A percentile compares a stretch with the other conserved stretches of the same genome.
phyloP scores from a whole-genome alignment of 2,797 vertebrate genomes.

The Crax fasciolata region DNA sequence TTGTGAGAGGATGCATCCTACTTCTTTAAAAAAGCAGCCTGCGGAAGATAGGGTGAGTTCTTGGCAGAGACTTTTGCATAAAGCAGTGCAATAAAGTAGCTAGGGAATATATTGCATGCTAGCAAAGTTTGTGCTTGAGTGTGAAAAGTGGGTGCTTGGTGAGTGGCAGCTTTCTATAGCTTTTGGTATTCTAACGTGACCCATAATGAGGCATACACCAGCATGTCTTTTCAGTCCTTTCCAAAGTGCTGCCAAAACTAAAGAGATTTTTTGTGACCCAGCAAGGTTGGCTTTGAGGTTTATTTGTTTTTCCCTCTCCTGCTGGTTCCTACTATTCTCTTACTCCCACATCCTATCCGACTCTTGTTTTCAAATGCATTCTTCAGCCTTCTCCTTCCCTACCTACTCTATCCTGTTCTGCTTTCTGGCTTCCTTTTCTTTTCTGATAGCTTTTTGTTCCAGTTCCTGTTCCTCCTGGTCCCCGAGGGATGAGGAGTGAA shows the following conservation, averaged over 20 bases:
- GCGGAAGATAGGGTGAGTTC: not conserved
- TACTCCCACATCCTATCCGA: constrained; percentile 24
- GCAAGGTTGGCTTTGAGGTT: constrained; percentile 32
- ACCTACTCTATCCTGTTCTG: constrained; percentile 64
- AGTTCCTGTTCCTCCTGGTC: constrained; percentile 26
- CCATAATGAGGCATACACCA: constrained; percentile 38
- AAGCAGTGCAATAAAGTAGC: not conserved
- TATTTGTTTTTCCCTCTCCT: constrained; percentile 59
- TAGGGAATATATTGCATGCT: constrained; percentile 36
- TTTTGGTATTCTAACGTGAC: constrained; percentile 48
- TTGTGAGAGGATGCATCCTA: not conserved
- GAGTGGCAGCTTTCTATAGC: constrained; percentile 43
- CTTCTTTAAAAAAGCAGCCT: not conserved
- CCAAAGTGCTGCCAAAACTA: constrained; percentile 44
- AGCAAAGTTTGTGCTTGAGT: constrained; percentile 29
- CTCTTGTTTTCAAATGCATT: constrained; percentile 57
- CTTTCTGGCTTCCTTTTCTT: constrained; percentile 61
- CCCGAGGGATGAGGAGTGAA: not conserved
- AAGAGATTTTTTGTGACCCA: constrained; percentile 46
- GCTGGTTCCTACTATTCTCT: constrained; percentile 67
- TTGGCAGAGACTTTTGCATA: not conserved
- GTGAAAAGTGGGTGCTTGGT: constrained; percentile 28
- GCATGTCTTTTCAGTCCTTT: constrained; percentile 23
- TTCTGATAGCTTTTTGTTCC: constrained; percentile 48
- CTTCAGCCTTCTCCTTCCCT: constrained; percentile 55